phyloP scores from a whole-genome alignment of 2,113 vertebrate species.

The Hepsetus odoe region DNA sequence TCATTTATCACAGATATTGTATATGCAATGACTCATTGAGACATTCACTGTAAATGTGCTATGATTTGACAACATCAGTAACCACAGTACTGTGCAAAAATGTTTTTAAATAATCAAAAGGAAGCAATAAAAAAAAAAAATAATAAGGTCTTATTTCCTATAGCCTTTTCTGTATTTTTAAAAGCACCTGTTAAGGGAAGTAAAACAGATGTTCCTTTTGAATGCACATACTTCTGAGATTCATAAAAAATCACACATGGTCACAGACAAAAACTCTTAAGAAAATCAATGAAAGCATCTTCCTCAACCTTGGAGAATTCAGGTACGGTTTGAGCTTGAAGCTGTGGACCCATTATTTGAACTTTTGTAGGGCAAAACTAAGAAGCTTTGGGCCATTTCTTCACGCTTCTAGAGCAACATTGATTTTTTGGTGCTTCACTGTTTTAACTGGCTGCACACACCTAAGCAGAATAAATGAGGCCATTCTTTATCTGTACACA shows the following conservation, averaged over 20 bases:
- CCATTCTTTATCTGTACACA: constrained; percentile 81
- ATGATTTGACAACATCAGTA: not conserved
- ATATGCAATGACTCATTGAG: not conserved
- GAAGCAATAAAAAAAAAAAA: not conserved
- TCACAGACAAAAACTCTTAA: not conserved
- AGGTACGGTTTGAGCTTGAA: constrained; percentile 34
- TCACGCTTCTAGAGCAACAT: constrained; percentile 62
- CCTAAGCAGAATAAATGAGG: constrained; percentile 73
- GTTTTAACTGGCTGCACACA: constrained; percentile 64
- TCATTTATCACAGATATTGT: not conserved
- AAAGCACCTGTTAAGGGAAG: too few species aligned
- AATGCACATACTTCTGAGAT: not conserved
- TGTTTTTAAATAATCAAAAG: not conserved
- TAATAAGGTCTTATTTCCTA: not conserved
- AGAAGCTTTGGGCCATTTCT: constrained; percentile 57
- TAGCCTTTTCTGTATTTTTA: not conserved
- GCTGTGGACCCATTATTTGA: constrained; percentile 58
- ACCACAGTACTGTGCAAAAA: too few species aligned
- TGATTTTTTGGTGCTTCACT: constrained; percentile 69
- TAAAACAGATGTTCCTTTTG: not conserved
- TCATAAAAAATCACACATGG: constrained; percentile 15
- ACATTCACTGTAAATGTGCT: not conserved
- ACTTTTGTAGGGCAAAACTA: constrained; percentile 62
- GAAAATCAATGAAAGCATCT: constrained; percentile 32
- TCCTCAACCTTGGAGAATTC: constrained; percentile 34